These are phyloP conservation scores for Eriosoma lanigerum DNA, from an alignment of 1,140 invertebrate genomes.

Conservation along the genomic window DNA sequence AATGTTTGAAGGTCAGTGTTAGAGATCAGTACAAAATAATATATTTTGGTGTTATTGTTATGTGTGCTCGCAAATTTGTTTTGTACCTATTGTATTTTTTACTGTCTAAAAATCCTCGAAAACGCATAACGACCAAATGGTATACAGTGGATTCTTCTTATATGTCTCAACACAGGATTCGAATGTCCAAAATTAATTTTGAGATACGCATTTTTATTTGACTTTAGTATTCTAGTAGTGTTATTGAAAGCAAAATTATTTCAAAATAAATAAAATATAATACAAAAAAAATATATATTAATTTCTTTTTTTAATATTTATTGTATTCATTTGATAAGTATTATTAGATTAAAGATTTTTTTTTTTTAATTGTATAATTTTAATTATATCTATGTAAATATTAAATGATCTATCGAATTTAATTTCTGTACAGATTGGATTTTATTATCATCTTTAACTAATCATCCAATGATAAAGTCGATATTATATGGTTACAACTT, in stretches of 20 bases:
- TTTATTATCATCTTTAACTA: not conserved
- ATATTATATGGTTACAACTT: not conserved
- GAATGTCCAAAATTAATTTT: not conserved
- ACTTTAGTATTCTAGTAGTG: too few species aligned
- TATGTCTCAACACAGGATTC: not conserved
- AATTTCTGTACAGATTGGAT: not conserved
- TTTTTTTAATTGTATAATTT: too few species aligned
- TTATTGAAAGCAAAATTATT: too few species aligned
- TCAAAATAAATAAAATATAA: too few species aligned
- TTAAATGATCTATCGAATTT: not conserved
- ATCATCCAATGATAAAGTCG: not conserved
- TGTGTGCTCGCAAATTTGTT: too few species aligned
- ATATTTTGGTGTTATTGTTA: not conserved
- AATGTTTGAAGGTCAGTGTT: not conserved
- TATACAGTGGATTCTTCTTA: too few species aligned
- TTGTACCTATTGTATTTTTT: slow-evolving; percentile 1
- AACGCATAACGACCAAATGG: not conserved
- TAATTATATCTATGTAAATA: too few species aligned
- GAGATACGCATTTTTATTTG: not conserved
- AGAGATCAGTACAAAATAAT: not conserved
- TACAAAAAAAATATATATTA: too few species aligned
- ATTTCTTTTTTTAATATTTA: too few species aligned
- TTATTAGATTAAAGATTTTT: too few species aligned
- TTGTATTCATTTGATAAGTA: too few species aligned
- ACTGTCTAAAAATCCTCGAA: not conserved